These are phyloP conservation scores for Pollenia labialis DNA, from an alignment of 2,888 invertebrate species.

Conservation along the genomic window DNA sequence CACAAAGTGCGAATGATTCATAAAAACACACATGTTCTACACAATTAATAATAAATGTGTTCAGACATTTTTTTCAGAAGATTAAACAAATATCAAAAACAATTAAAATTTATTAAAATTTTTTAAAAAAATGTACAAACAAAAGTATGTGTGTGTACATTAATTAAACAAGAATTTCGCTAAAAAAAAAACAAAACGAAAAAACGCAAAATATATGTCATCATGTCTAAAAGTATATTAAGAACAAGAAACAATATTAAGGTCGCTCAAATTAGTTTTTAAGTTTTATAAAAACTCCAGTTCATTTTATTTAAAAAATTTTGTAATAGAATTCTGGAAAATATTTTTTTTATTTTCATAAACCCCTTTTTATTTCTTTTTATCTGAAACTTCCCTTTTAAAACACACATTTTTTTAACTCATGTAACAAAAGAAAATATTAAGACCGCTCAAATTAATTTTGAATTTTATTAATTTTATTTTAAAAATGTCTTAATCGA, in stretches of 20 bases:
- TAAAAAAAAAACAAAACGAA: slow-evolving; percentile 5
- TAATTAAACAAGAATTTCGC: slow-evolving; percentile 42
- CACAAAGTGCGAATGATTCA: slow-evolving; percentile 63
- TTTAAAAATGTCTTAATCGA: neutral
- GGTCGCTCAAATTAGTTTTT: neutral
- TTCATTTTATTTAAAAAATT: neutral
- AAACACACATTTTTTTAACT: neutral
- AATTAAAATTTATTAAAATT: slow-evolving; percentile 63
- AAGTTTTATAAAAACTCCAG: neutral
- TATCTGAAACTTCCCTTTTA: neutral
- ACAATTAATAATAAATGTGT: slow-evolving; percentile 43
- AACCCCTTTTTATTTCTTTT: neutral
- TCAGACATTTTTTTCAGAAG: slow-evolving; percentile 1
- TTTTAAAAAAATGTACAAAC: neutral
- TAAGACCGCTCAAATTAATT: neutral
- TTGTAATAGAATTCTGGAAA: neutral
- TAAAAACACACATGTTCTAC: slow-evolving; percentile 64
- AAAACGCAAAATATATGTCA: slow-evolving; percentile 26
- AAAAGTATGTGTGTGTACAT: neutral
- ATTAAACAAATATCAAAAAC: neutral
- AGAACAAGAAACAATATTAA: neutral
- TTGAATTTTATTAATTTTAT: neutral
- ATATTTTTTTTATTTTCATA: no score
- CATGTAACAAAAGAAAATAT: neutral
- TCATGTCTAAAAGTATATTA: neutral